phyloP scores from a whole-genome alignment of 2,113 vertebrate species.

The Gymnarchus niloticus region DNA sequence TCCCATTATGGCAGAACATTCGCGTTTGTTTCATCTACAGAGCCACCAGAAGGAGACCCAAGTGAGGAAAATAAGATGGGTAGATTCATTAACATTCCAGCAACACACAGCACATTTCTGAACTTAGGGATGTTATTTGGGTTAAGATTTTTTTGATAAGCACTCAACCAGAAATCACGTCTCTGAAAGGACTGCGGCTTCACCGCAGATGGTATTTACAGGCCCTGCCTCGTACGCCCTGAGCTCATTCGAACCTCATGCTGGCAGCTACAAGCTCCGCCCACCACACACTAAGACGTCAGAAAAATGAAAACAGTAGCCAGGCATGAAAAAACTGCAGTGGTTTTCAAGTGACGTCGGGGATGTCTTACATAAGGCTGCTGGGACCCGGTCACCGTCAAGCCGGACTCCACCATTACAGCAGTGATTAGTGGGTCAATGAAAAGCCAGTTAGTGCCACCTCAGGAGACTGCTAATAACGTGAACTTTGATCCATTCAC shows the following conservation, averaged over 20 bases:
- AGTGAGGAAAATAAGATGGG: neutral
- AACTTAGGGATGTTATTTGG: neutral
- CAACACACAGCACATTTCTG: neutral
- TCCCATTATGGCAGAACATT: neutral
- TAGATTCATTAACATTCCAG: neutral
- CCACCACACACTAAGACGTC: neutral
- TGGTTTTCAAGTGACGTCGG: neutral
- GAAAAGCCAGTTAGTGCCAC: neutral
- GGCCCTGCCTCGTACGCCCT: neutral
- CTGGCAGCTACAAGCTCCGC: neutral
- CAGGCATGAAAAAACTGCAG: neutral
- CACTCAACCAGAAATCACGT: neutral
- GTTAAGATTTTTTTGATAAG: neutral
- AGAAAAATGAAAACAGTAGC: neutral
- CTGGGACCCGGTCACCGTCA: neutral
- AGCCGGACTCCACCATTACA: neutral
- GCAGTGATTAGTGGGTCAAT: neutral
- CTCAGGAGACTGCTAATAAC: conserved; percentile 4
- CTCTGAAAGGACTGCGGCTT: neutral
- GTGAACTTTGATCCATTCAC: conserved; percentile 33
- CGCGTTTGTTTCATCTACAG: neutral
- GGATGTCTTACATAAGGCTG: neutral
- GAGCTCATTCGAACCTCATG: neutral
- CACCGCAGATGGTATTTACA: neutral
- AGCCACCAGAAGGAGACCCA: neutral